Base-by-base conservation (phyloP, 2,113 vertebrate genomes). In the Spilogale gracilis region DNA sequence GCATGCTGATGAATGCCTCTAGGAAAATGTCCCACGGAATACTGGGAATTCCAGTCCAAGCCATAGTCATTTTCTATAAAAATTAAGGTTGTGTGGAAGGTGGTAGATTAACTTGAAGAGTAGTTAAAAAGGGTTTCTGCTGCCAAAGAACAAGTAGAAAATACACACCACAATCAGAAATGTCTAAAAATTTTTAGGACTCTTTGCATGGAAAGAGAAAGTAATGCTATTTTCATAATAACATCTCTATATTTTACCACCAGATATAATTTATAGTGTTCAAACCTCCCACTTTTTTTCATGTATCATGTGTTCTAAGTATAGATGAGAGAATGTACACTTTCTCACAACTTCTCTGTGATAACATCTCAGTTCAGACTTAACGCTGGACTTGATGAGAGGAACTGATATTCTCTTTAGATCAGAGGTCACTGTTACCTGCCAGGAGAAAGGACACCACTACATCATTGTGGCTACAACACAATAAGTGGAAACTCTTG, bases 121-220 rank as follows among this genome's bases (percentile, higher is more conserved):
- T 73, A 4, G 4, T 74, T 69, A 50, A 32, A 93, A 74, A 11
- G 14, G 6, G 4, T 90, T 74, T 94, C 78, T 93, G 32, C 38
- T 69, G 38, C 23, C 81, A 91, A 90, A 89, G 89, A 83, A 84
- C 6, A 79, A 69, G 52, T 65, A 76, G 52, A 93, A 94, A 88
- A 94, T 81, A 43, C 3, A 54, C 14, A 69, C 2, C 4, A 38
- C 27, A 7, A 82, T 65, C 18, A 30, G 82, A 91, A 93, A 60
- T 86, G 5, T 50, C 58, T 52, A 85, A 17, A 91, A 80, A 88
- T 32, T 20, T 61, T 11, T 23, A 83, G 25, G 20, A 78, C 43
- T 45, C 50, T 67, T 54, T 48, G 54, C 27, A 56, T 71, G 27
- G 71, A 16, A 89, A 80, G 38, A 91, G 20, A 32, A 48, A 30